Evolutionary conservation across 2,113 vertebrate species (phyloP), one percentile per base, ranked within the genome.

Genomic region (Atrichornis clamosus): DNA sequence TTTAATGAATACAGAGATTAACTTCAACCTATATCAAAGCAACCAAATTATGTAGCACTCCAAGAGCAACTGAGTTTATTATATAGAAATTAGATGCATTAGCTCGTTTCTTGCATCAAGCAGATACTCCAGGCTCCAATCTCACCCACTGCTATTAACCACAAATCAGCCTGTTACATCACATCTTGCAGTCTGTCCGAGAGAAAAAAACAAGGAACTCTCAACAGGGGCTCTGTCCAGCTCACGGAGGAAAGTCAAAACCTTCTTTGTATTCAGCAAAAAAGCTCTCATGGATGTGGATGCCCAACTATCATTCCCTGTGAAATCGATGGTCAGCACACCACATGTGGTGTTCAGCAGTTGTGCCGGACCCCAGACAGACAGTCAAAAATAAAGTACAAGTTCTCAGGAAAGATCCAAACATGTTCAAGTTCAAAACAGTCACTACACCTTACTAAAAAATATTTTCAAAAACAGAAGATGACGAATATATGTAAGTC

Each of bases 81-180:
- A 84, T 16, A 74, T 2, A 80, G 46, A 82, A 69, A 80, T 11
- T 28, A 32, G 64, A 86, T 84, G 72, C 46, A 62, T 93, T 86
- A 97, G 79, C 63, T 95, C 68, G 63, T 89, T 74, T 68, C 62
- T 84, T 81, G 68, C 79, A 89, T 64, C 32, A 80, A 52, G 89
- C 64, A 67, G 91, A 84, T 81, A 70, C 52, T 90, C 55, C 60
- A 80, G 76, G 68, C 88, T 94, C 77, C 81, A 47, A 89, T 42
- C 64, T 90, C 80, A 67, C 55, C 42, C 88, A 77, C n/a, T 67
- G 55, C 76, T 63, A 47, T 86, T 90, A 95, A 93, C 83, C 90
- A 81, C 80, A 92, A 84, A 90, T 89, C 89, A 89, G 80, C 35
- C 83, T 89, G 83, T 93, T 95, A 92, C 44, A 92, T 94, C 95